Evolutionary conservation across 2,797 vertebrate species (phyloP), one percentile per base, ranked within the genome.

Genomic region (Poeciliopsis turneri): DNA sequence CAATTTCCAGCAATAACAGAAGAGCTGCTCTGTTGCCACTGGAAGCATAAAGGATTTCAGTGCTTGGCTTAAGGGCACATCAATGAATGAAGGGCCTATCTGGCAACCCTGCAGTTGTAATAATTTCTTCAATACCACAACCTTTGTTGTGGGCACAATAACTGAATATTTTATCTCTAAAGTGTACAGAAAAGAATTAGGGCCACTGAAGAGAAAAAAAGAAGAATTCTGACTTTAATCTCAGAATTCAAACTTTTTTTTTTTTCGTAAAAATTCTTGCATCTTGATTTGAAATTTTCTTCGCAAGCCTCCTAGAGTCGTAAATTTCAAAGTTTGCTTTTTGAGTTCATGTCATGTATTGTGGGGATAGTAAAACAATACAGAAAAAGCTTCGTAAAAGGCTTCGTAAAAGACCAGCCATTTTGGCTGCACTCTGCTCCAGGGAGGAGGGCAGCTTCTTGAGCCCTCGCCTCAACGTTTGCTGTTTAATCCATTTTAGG

Each of bases 401-500:
- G 36, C 55, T 82, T 36, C 55, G 72, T 78, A 84, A 89, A 80
- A 82, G 77, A 82, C 76, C 76, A 79, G 72, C 64, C 82, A 74
- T 78, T 82, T 55, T 74, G 73, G 55, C 77, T 78, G 86, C 74
- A 80, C 80, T 79, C 41, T 9, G 78, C 88, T 85, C 89, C 46
- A 3, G 88, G 85, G 81, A 87, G 81, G 82, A 77, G 83, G 51
- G 86, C 45, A 55, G 70, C 73, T 84, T 78, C 51, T 86, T 61
- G 76, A 90, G 84, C 76, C 33, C 82, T 86, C 87, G 91, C 91
- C 87, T 91, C 84, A 84, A 90, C 47, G 82, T 93, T 90, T 93
- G 90, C 82, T 51, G 79, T 91, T 93, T 93, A 93, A 93, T 95
- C 92, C 90, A 92, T 94, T 76, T 91, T 59, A 71, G 57, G 47